These are phyloP conservation scores for Pterostichus madidus DNA, from an alignment of 2,888 invertebrate genomes.

Conservation along the genomic window DNA sequence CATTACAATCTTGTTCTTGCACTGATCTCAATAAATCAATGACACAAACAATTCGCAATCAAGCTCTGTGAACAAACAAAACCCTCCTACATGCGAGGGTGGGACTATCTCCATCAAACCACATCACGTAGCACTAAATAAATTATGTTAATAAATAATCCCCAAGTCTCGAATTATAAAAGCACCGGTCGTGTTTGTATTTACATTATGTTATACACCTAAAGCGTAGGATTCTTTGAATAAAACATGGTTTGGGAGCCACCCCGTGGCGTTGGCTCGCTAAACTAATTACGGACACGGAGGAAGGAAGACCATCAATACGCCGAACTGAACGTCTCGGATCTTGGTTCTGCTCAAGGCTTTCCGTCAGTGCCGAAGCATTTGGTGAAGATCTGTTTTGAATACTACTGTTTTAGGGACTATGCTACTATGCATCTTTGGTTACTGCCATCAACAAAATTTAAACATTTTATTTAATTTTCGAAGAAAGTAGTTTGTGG, in stretches of 20 bases:
- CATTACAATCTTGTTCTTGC: background rate
- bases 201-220: conserved; percentile 60
- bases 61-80: conserved; percentile 20
- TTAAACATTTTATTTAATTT: no score
- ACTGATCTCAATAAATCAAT: conserved; percentile 1
- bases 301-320: conserved; percentile 53
- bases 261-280: conserved; percentile 65
- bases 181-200: conserved; percentile 45
- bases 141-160: conserved; percentile 62
- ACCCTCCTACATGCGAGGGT: conserved; percentile 28
- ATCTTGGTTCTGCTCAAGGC: conserved; percentile 1
- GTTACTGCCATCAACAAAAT: no score
- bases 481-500: no score
- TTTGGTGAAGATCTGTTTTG: background rate
- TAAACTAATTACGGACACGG: conserved; percentile 64
- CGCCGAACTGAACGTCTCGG: background rate
- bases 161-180: conserved; percentile 13
- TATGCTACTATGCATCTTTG: no score
- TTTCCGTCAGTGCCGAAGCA: background rate
- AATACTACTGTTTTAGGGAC: background rate
- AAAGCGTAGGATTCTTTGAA: conserved; percentile 62
- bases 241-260: conserved; percentile 65
- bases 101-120: conserved; percentile 19
- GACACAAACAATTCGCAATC: conserved; percentile 24
- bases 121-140: conserved; percentile 55